Evolutionary conservation across 2,888 invertebrate genomes (phyloP), one percentile per base, ranked within the genome.

Genomic region (Colletes collaris): DNA sequence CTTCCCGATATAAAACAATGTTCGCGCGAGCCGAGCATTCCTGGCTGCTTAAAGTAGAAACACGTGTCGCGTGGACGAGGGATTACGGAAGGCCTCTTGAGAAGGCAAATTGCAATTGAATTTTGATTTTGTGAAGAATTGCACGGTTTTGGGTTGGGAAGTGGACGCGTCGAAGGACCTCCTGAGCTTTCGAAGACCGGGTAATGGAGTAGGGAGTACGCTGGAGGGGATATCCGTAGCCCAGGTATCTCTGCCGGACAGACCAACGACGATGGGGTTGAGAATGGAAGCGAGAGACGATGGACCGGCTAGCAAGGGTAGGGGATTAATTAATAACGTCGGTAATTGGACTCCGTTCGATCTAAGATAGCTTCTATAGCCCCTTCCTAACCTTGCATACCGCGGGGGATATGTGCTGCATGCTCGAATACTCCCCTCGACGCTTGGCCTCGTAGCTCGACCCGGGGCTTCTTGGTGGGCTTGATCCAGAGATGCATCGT

Each of bases 261-360:
- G 86, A 87, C 85, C 83, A 80, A 79, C 86, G 86, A 86, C 85
- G 87, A 86, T 81, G 86, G 87, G 86, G 82, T 84, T 87, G 87
- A 87, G 86, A 87, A 87, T 87, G 84, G 87, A 87, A 82, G 86
- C 83, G 85, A 81, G 87, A 87, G 86, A 87, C 85, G 86, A 86
- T 87, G 87, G 87, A 83, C 83, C 87, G 79, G 81, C 76, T 65
- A 70, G 71, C 44, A 68, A 56, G 74, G 78, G 81, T 86, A 76
- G 87, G 88, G 87, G 90, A 90, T 91, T 91, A 91, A 91, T 91
- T 91, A 91, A 91, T 91, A 91, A 91, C 90, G 89, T 83, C 86
- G 86, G 90, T 91, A 91, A 91, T 91, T 91, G 91, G 89, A 91
- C 90, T 88, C 88, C 88, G 87, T 90, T 91, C 90, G 89, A 91